Base-by-base conservation (phyloP, 2,113 vertebrate species). In the Erythrocebus patas region DNA sequence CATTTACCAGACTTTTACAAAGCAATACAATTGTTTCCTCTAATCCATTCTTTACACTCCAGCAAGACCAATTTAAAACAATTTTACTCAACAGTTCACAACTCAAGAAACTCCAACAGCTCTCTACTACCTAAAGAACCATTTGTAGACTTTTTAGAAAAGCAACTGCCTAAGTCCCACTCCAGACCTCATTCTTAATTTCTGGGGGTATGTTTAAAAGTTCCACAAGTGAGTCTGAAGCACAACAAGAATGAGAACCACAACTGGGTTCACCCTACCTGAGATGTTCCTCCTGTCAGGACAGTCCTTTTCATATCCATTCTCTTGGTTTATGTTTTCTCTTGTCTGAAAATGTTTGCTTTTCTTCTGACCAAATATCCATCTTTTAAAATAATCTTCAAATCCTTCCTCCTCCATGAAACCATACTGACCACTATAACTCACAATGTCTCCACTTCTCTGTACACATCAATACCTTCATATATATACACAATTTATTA, bases 301-400 rank as follows among this genome's bases (percentile, higher is more conserved):
- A 55, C 59, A 79, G 40, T 64, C 27, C 22, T 79, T 66, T 35
- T n/a, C 38, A 8, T 48, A 61, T n/a, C 16, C 66, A 45, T 50
- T 84, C 40, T 48, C 32, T 96, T 38, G 68, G 43, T 40, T 45
- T 50, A 16, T 22, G 16, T 52, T 78, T 96, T 85, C 43, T 93
- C 78, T 64, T 80, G 2, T 30, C 57, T 23, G 84, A 91, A 92
- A n/a, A 73, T 16, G 6, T 45, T 66, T 4, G 40, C 55, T 75
- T 85, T 72, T 72, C 45, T 81, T 5, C 43, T 89, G 38, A 82
- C 75, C 40, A 94, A 85, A 87, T 45, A 88, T 7, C 45, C 16
- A 50, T 38, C 45, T 48, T 93, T 93, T 93, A 89, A 87, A 95
- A 93, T 45, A 86, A 43, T 17, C 86, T 76, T 97, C 57, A 86